Base-by-base conservation (phyloP, 2,113 vertebrate genomes). In the Amazona guildingii region DNA sequence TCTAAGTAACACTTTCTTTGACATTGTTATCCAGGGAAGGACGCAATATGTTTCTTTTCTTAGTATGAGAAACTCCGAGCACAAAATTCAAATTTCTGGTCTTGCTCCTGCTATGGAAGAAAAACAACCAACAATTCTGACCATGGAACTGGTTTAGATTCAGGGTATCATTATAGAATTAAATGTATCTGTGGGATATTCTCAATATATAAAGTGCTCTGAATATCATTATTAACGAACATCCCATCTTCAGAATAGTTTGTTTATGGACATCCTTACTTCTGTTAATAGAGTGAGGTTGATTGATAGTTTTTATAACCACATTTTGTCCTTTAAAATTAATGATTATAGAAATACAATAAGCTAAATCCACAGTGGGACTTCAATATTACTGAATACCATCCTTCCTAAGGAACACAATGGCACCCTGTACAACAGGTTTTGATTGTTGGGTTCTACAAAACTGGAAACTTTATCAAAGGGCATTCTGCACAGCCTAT, bases 1-100 rank as follows among this genome's bases (percentile, higher is more conserved):
- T 88, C 59, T 83, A 89, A 91, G 52, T 54, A 94, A 75, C 48
- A 25, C 25, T 95, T 95, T 76, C 28, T 96, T 88, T 96, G 91
- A 93, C n/a, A 80, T 4, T 85, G 17, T 86, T 82, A 88, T 43
- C 55, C 66, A 87, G 83, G 54, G 46, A 91, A 95, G 46, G 54
- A 81, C 82, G 43, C 25, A 86, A 62, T 83, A 83, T 17, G 7
- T 54, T 27, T 1, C 18, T 86, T 86, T 72, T 33, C 67, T 75
- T 62, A 84, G 13, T 31, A 67, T 14, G 13, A 92, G n/a, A 68
- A 80, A 61, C 25, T 48, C 82, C 80, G 86, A 90, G 15, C 9
- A 79, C 41, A 39, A 70, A 55, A 43, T 81, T 70, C 17, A 86
- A 35, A 74, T 86, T 94, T 91, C 73, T 62, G 10, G 9, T 66